Conservation (phyloP, 2,113 vertebrate genomes). For the Vulpes vulpes region DNA sequence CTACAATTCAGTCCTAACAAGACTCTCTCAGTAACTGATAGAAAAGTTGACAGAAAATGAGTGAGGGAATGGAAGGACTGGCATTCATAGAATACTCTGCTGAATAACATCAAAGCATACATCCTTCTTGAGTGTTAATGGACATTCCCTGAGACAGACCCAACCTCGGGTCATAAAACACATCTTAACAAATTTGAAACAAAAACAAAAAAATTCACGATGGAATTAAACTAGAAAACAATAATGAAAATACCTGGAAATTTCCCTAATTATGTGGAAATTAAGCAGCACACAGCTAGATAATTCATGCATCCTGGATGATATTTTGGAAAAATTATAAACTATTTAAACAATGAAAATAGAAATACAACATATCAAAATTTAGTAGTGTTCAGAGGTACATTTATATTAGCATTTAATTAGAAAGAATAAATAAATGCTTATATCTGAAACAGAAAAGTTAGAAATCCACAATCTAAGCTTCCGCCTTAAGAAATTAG, state of each 20-base stretch:
- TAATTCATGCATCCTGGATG: not conserved
- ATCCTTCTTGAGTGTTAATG: not conserved
- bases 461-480: slow-evolving; percentile 12
- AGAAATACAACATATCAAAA: not conserved
- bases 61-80: not conserved
- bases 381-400: not conserved
- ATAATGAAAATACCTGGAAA: not conserved
- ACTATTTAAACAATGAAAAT: slow-evolving; percentile 20
- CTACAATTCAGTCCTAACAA: not conserved
- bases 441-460: slow-evolving; percentile 16
- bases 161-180: not conserved
- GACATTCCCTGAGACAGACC: not conserved
- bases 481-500: not conserved
- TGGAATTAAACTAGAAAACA: not conserved
- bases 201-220: not conserved
- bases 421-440: slow-evolving; percentile 9
- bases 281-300: not conserved
- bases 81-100: fast-evolving
- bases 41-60: not conserved
- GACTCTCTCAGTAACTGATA: not conserved
- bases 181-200: not conserved
- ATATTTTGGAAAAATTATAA: not conserved
- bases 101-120: too few relatives aligned
- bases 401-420: not conserved
- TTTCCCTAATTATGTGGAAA: not conserved